phyloP scores from a whole-genome alignment of 2,797 vertebrate genomes.

The Crocodylus rhombifer region DNA sequence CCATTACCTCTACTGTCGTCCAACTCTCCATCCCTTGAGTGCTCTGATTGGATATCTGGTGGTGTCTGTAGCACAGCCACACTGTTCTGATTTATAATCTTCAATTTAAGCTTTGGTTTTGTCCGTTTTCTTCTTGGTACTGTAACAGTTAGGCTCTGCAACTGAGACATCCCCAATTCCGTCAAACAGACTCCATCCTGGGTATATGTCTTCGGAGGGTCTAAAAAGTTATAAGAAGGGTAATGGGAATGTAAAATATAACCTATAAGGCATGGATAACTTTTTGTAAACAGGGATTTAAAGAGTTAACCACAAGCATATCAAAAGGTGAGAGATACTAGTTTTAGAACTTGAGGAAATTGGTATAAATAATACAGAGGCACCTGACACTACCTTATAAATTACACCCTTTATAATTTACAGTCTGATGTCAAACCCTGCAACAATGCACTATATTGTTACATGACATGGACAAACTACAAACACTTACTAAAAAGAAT shows the following conservation, averaged over 20 bases:
- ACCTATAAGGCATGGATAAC: slow-evolving; percentile 5
- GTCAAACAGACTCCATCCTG: slow-evolving; percentile 99
- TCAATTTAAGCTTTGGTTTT: slow-evolving; percentile 97
- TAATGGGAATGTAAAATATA: slow-evolving; percentile 66
- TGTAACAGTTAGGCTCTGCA: slow-evolving; percentile 94
- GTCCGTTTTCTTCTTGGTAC: slow-evolving; percentile 92
- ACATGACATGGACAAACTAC: not conserved
- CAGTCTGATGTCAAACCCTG: slow-evolving; percentile 43
- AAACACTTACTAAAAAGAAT: not conserved
- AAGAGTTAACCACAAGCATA: slow-evolving; percentile 33
- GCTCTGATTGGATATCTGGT: slow-evolving; percentile 90
- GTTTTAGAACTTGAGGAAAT: not conserved
- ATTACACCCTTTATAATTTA: slow-evolving; percentile 9
- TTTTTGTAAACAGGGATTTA: slow-evolving; percentile 51
- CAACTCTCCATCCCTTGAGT: slow-evolving; percentile 92
- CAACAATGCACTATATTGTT: slow-evolving; percentile 1
- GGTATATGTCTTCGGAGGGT: slow-evolving; percentile 95
- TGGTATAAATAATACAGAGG: slow-evolving; percentile 28
- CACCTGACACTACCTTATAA: slow-evolving; percentile 10
- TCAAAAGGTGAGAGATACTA: not conserved
- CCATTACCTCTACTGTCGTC: slow-evolving; percentile 93
- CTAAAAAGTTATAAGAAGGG: slow-evolving; percentile 82
- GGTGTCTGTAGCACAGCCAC: slow-evolving; percentile 97
- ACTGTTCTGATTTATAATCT: slow-evolving; percentile 99
- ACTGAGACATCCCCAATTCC: slow-evolving; percentile 95